Evolutionary conservation across 2,888 invertebrate species (phyloP), one percentile per base, ranked within the genome.

Genomic region (Strigamia transsilvanica): DNA sequence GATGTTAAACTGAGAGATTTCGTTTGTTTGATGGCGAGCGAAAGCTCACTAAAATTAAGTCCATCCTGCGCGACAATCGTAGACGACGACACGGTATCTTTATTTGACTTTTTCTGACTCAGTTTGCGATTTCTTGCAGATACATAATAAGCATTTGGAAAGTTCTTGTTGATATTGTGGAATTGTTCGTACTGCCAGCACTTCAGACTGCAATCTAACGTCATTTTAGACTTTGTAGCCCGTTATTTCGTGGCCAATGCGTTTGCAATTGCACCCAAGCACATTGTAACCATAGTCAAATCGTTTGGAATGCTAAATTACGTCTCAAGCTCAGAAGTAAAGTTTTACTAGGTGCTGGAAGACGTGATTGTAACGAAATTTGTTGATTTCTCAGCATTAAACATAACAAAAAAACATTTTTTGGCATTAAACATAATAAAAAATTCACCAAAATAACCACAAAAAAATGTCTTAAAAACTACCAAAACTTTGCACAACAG

Each of bases 41-140:
- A 93, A 79, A 93, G 89, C 86, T 93, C 93, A 85, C 92, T 91
- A 27, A 93, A 92, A 82, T 90, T 90, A n/a, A 89, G 88, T 5
- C 92, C 93, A 86, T 92, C 92, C 88, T 93, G 93, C 82, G 92
- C 88, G 78, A 93, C 87, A 82, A 93, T 91, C 12, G 91, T 91
- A 0, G 89, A 88, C 23, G 89, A 87, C 2, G 87, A 87, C 21
- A 89, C 56, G 13, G 15, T 42, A 12, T 82, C 82, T 23, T 82
- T 82, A 13, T 82, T 46, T 1, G 61, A 56, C 9, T 27, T 41
- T 23, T 79, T 79, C n/a, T 34, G 27, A 18, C 7, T 13, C 2
- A 32, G 13, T 34, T 79, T 9, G 12, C 34, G 32, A 34, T 34
- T 79, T 79, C 79, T 34, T 34, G 23, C 73, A 12, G 12, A 23